Evolutionary conservation across 2,888 invertebrate species (phyloP).

Genomic region (Chromoteleia sp.): DNA sequence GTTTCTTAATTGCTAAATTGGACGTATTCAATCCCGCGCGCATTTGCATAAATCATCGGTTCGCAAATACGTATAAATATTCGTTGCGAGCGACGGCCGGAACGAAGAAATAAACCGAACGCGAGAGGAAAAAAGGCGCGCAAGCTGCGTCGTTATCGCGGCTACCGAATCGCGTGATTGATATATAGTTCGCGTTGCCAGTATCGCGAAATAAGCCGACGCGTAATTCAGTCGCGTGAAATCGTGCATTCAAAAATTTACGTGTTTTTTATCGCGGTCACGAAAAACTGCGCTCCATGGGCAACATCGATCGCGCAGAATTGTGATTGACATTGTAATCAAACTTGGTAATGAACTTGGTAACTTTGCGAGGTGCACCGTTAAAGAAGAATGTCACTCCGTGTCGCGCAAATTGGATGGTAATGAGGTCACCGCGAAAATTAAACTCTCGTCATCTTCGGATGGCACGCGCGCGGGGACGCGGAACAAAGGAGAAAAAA

Average conservation of each 20-base stretch:
- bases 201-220: conserved; percentile 42
- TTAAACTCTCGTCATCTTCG: conserved; percentile 23
- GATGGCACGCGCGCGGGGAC: not conserved
- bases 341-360: conserved; percentile 70
- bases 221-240: too few relatives aligned
- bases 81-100: conserved; percentile 41
- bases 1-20: conserved; percentile 11
- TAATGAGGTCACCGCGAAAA: conserved; percentile 50
- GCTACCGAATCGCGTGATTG: conserved; percentile 52
- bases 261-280: conserved; percentile 16
- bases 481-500: conserved; percentile 2
- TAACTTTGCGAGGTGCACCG: conserved; percentile 50
- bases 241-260: conserved; percentile 14
- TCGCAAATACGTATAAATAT: conserved; percentile 50
- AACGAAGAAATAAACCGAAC: conserved; percentile 40
- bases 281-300: conserved; percentile 8
- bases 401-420: conserved; percentile 29
- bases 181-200: conserved; percentile 32
- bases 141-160: conserved; percentile 28
- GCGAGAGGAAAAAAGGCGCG: conserved; percentile 3
- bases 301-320: conserved; percentile 48
- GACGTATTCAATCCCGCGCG: conserved; percentile 39
- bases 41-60: conserved; percentile 41
- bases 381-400: conserved; percentile 48
- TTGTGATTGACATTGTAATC: conserved; percentile 69